Evolutionary conservation across 2,113 vertebrate species (phyloP).

Genomic region (Ptilonorhynchus violaceus): DNA sequence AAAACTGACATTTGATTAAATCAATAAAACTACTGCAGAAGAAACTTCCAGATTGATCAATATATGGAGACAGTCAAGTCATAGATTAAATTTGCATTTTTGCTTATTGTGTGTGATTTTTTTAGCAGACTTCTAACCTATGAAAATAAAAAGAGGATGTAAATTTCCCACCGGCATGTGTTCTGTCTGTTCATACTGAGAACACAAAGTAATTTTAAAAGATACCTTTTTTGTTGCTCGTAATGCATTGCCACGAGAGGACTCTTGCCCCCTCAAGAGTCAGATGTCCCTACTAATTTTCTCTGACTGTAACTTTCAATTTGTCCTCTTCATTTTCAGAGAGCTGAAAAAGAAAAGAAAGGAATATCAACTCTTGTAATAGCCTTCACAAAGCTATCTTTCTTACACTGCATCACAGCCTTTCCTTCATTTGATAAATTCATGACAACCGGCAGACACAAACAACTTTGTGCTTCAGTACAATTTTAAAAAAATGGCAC

Average conservation of each 20-base stretch:
- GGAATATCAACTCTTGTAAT: background rate
- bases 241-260: conserved; percentile 5
- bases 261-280: background rate
- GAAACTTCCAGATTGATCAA: background rate
- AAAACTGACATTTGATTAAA: background rate
- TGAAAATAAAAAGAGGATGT: background rate
- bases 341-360: conserved; percentile 49
- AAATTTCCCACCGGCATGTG: background rate
- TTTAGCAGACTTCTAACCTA: background rate
- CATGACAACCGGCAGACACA: background rate
- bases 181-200: background rate
- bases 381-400: background rate
- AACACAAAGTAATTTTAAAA: conserved; percentile 18
- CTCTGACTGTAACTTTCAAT: background rate
- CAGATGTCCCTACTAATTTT: conserved; percentile 16
- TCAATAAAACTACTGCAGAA: background rate
- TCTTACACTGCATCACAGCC: background rate
- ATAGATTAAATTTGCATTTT: background rate
- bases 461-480: background rate
- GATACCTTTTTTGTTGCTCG: conserved; percentile 45
- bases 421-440: background rate
- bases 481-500: background rate
- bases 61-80: background rate
- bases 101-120: background rate
- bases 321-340: conserved; percentile 16